Base-by-base conservation (phyloP, 2,113 vertebrate genomes). In the Ploceus nigricollis region DNA sequence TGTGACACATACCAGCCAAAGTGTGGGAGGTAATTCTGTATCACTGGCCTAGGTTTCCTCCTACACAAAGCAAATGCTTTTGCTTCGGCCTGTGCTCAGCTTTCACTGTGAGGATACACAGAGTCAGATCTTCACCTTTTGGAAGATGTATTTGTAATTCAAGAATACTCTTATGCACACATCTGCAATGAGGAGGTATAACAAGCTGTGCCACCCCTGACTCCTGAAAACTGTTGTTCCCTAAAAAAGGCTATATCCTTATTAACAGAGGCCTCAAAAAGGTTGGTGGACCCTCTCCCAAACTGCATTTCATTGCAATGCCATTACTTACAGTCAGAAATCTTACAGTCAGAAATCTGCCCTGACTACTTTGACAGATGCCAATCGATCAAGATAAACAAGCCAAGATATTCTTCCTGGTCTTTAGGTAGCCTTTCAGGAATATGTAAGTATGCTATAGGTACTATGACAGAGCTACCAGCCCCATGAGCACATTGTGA, bases 21-120 rank as follows among this genome's bases (percentile, higher is more conserved):
- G 92, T 95, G 96, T 97, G 91, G 96, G 94, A 95, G 90, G 93
- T 71, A 92, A 89, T 83, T 90, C 85, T 78, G 50, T 88, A 81
- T 77, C 82, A 63, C 79, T 81, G 93, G 79, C 68, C 85, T 93
- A 54, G 87, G 76, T 13, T 92, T 87, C 79, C 80, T 94, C 94
- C 88, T 48, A 95, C 94, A 87, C 77, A 82, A 86, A 90, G n/a
- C 28, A 83, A 87, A 95, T 56, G 51, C n/a, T 88, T 94, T 92
- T 83, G 30, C 72, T 93, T 92, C 0, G 5, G 40, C 47, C 65
- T 78, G 10, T 21, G 53, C 65, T 92, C 1, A 0, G 24, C 69
- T 93, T 93, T 88, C 82, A 16, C 31, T 76, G 47, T 24, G 65
- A 82, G 90, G 69, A 78, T 89, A 87, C 72, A 84, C 48, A 83